Evolutionary conservation across 2,797 vertebrate species (phyloP).

Genomic region (Pyrocephalus nanus): DNA sequence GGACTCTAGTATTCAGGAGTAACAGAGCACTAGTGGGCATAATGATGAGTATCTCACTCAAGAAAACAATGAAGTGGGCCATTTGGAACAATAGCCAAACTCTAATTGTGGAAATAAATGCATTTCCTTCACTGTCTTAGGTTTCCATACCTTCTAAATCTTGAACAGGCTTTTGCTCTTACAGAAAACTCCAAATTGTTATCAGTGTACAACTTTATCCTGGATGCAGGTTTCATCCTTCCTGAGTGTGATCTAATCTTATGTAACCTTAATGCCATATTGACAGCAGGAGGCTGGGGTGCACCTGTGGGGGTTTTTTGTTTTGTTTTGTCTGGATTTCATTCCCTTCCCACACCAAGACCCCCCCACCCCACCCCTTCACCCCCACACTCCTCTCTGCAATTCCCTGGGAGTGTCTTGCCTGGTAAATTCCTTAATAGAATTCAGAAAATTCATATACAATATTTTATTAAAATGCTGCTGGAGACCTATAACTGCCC

Average conservation of each 20-base stretch:
- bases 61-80: neutral
- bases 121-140: neutral
- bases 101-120: neutral
- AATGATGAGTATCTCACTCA: neutral
- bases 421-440: neutral
- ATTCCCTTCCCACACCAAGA: neutral
- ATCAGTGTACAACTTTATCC: neutral
- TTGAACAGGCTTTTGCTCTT: neutral
- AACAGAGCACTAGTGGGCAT: neutral
- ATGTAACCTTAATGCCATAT: neutral
- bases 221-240: neutral
- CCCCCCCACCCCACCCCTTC: too few relatives aligned
- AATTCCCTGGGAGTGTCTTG: neutral
- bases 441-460: neutral
- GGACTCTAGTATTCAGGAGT: neutral
- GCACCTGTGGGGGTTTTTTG: neutral
- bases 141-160: neutral
- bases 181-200: neutral
- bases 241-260: neutral
- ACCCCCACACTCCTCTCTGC: accelerated
- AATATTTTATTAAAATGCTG: neutral
- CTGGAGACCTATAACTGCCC: neutral
- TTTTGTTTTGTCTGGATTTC: neutral
- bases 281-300: neutral
- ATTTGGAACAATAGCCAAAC: neutral